Evolutionary conservation across 2,888 invertebrate genomes (phyloP).

Genomic region (Lydus trimaculatus): DNA sequence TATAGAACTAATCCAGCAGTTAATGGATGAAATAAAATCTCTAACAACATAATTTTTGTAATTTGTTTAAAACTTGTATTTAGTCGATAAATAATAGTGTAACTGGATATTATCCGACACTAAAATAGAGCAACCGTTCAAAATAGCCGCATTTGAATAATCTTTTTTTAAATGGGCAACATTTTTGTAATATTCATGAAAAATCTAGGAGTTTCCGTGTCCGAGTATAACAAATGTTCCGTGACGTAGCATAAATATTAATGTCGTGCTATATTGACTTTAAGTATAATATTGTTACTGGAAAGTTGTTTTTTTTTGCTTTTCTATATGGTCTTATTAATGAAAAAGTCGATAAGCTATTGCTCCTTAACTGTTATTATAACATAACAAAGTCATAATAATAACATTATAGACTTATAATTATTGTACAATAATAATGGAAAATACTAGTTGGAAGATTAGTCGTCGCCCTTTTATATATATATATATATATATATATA

Average conservation of each 20-base stretch:
- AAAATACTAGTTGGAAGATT: background rate
- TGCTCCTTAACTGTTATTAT: background rate
- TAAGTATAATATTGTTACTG: slow-evolving; percentile 21
- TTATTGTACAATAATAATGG: slow-evolving; percentile 4
- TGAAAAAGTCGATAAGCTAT: background rate
- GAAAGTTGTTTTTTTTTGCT: background rate
- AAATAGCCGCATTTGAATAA: slow-evolving; percentile 32
- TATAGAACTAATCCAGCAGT: too few relatives aligned
- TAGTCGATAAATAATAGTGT: background rate
- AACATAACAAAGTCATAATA: background rate
- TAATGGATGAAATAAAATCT: too few relatives aligned
- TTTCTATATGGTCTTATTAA: background rate
- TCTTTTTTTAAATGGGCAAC: slow-evolving; percentile 34
- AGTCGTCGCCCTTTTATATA: background rate
- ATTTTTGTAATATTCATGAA: slow-evolving; percentile 37
- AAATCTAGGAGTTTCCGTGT: slow-evolving; percentile 34
- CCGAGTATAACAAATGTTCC: slow-evolving; percentile 32
- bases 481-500: too few relatives aligned
- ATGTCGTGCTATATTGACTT: slow-evolving; percentile 33
- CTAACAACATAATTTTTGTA: too few relatives aligned
- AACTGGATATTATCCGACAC: background rate
- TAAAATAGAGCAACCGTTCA: background rate
- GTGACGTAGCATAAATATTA: slow-evolving; percentile 36
- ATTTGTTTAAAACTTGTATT: too few relatives aligned
- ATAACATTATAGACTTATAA: background rate